phyloP scores from a whole-genome alignment of 2,797 vertebrate species.

The Dallia pectoralis region DNA sequence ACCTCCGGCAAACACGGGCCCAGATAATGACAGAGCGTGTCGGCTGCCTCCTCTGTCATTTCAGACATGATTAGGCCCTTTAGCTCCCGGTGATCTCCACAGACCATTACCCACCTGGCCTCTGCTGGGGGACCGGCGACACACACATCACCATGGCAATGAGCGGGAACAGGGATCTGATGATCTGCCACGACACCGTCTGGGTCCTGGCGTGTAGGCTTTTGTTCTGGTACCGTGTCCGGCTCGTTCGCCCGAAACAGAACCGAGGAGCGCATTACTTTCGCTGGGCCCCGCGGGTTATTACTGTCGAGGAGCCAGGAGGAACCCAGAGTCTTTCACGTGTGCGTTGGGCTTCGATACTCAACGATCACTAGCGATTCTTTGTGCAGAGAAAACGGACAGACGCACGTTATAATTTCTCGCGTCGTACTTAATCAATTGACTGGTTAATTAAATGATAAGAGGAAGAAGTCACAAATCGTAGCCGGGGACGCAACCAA shows the following conservation, averaged over 20 bases:
- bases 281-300: neutral
- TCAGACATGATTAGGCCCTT: conserved; percentile 68
- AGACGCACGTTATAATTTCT: neutral
- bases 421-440: neutral
- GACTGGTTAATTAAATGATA: neutral
- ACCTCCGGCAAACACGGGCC: conserved; percentile 40
- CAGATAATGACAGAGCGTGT: conserved; percentile 54
- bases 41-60: conserved; percentile 56
- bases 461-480: neutral
- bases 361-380: neutral
- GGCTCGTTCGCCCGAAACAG: neutral
- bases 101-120: conserved; percentile 47
- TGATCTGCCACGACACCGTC: neutral
- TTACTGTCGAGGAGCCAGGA: neutral
- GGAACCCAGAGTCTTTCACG: neutral
- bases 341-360: neutral
- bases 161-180: conserved; percentile 30
- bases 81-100: conserved; percentile 57
- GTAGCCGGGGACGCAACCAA: neutral
- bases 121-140: conserved; percentile 18
- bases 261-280: neutral
- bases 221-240: conserved; percentile 7
- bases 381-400: neutral
- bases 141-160: conserved; percentile 33
- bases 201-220: neutral